Evolutionary conservation across 2,113 vertebrate genomes (phyloP).

Genomic region (Coptodon rendalli): DNA sequence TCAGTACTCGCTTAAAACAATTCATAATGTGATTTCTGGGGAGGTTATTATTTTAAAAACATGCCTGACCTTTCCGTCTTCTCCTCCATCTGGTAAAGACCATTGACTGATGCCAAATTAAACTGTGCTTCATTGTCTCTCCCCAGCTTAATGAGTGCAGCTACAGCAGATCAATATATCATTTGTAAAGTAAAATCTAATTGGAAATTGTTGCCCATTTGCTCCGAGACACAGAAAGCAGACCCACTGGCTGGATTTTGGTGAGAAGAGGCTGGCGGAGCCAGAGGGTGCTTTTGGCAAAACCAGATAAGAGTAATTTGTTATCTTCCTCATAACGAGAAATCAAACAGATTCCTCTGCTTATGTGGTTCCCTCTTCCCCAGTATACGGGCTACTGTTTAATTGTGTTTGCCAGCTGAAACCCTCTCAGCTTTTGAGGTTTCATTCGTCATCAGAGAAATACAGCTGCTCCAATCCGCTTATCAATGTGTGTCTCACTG

Average conservation of each 20-base stretch:
- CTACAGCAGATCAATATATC: constrained; percentile 54
- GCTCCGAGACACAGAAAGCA: not conserved
- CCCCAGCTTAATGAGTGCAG: constrained; percentile 46
- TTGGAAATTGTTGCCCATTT: constrained; percentile 53
- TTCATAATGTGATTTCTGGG: not conserved
- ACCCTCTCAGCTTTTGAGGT: constrained; percentile 59
- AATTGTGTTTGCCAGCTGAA: constrained; percentile 62
- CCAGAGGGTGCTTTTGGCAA: constrained; percentile 3
- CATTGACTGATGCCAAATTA: constrained; percentile 39
- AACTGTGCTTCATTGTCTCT: constrained; percentile 40
- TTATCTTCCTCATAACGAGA: constrained; percentile 54
- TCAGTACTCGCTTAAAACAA: not conserved
- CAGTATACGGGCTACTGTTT: constrained; percentile 42
- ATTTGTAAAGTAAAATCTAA: constrained; percentile 54
- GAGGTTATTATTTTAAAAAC: not conserved
- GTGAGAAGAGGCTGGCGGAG: not conserved
- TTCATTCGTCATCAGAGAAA: constrained; percentile 67
- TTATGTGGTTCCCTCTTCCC: constrained; percentile 22
- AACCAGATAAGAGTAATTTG: constrained; percentile 54
- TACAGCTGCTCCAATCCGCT: constrained; percentile 70
- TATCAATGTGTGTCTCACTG: constrained; percentile 68
- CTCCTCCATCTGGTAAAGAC: not conserved
- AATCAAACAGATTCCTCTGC: constrained; percentile 57
- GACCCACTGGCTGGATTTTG: not conserved
- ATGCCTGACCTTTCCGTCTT: not conserved